Percentiles rank a stretch among this genome's conserved stretches.
phyloP scores from a whole-genome alignment of 2,888 invertebrate genomes.

The Chaitophorus viminalis region DNA sequence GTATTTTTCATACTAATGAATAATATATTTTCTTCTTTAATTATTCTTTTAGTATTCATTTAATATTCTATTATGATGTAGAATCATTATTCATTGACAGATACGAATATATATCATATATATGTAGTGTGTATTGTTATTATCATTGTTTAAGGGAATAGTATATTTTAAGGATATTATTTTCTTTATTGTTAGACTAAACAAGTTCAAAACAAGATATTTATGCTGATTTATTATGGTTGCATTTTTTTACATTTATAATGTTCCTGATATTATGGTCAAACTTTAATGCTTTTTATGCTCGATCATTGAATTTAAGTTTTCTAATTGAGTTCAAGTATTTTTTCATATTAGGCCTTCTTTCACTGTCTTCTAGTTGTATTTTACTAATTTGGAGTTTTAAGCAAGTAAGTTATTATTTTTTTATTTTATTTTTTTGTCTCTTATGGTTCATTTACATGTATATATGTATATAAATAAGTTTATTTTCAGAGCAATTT shows the following conservation, averaged over 20 bases:
- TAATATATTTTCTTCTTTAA: slow-evolving; percentile 8
- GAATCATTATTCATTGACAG: not conserved
- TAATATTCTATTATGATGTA: slow-evolving; percentile 30
- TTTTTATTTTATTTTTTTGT: slow-evolving; percentile 34
- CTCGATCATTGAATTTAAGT: slow-evolving; percentile 41
- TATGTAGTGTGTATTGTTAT: not conserved
- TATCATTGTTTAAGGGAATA: not conserved
- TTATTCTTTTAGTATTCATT: slow-evolving; percentile 30
- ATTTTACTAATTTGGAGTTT: slow-evolving; percentile 54
- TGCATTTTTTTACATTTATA: not conserved
- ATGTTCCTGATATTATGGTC: slow-evolving; percentile 24
- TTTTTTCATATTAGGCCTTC: slow-evolving; percentile 59
- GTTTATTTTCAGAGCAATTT: slow-evolving; percentile 61
- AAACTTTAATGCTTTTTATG: not conserved
- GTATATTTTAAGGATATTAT: not conserved
- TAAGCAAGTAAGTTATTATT: slow-evolving; percentile 52
- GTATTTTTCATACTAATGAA: not conserved
- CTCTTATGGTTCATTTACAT: slow-evolving; percentile 27
- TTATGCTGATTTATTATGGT: not conserved
- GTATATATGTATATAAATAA: slow-evolving; percentile 49
- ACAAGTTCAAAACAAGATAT: not conserved
- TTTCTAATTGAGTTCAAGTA: slow-evolving; percentile 44
- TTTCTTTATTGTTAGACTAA: not conserved
- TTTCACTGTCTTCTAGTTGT: slow-evolving; percentile 47
- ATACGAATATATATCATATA: not conserved